Evolutionary conservation across 2,113 vertebrate species (phyloP).

Genomic region (Tenrec ecaudatus): DNA sequence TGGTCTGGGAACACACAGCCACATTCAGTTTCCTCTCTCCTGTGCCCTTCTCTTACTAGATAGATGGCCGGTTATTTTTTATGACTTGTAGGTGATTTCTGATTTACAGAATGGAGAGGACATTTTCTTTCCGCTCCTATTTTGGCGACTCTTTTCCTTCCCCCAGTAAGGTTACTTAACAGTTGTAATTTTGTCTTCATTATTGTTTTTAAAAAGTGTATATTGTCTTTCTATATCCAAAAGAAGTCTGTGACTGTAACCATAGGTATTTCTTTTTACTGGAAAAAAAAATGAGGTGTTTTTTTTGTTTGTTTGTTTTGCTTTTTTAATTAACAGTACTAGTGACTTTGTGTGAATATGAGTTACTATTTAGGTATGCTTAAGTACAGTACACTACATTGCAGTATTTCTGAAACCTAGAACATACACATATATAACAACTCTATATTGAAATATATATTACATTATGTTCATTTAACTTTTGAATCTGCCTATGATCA

Average conservation of each 20-base stretch:
- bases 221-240: conserved; percentile 88
- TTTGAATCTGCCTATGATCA: conserved; percentile 88
- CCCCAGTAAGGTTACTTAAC: conserved; percentile 79
- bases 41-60: conserved; percentile 64
- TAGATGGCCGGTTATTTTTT: conserved; percentile 67
- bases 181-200: conserved; percentile 77
- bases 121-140: conserved; percentile 76
- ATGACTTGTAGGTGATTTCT: conserved; percentile 75
- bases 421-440: conserved; percentile 89
- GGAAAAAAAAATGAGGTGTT: conserved; percentile 78
- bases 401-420: conserved; percentile 90
- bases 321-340: conserved; percentile 87
- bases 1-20: conserved; percentile 73
- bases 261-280: conserved; percentile 88
- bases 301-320: conserved; percentile 30
- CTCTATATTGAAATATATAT: conserved; percentile 89
- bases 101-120: conserved; percentile 78
- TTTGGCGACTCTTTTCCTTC: conserved; percentile 78
- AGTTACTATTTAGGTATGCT: conserved; percentile 89
- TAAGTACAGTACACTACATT: conserved; percentile 89
- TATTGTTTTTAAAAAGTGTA: conserved; percentile 80
- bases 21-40: conserved; percentile 73
- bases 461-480: conserved; percentile 88
- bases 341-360: conserved; percentile 88
- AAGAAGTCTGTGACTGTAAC: conserved; percentile 87